Evolutionary conservation across 2,888 invertebrate genomes (phyloP).

Genomic region (Pyralis farinalis): DNA sequence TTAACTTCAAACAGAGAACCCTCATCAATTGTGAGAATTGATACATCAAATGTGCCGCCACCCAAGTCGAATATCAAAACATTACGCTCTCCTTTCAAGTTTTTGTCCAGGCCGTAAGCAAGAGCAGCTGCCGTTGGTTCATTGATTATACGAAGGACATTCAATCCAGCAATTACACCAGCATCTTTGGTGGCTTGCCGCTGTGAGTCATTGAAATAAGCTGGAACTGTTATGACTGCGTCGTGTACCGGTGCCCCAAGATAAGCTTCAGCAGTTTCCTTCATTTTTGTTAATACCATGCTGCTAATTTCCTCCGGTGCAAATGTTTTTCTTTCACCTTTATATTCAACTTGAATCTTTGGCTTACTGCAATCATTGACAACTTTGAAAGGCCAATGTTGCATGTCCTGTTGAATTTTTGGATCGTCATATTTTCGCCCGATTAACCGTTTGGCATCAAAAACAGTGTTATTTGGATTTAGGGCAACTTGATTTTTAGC

Average conservation of each 20-base stretch:
- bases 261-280: slow-evolving; percentile 87
- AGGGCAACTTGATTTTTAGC: slow-evolving; percentile 92
- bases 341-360: slow-evolving; percentile 85
- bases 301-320: slow-evolving; percentile 87
- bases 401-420: slow-evolving; percentile 89
- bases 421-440: slow-evolving; percentile 89
- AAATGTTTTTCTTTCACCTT: slow-evolving; percentile 83
- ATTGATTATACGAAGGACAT: slow-evolving; percentile 91
- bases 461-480: slow-evolving; percentile 88
- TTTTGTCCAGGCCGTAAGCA: slow-evolving; percentile 86
- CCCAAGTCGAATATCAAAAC: slow-evolving; percentile 85
- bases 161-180: slow-evolving; percentile 87
- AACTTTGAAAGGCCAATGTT: slow-evolving; percentile 92
- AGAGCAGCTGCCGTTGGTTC: slow-evolving; percentile 90
- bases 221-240: slow-evolving; percentile 90
- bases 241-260: slow-evolving; percentile 84
- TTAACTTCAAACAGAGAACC: slow-evolving; percentile 88
- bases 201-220: slow-evolving; percentile 89
- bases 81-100: slow-evolving; percentile 83
- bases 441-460: slow-evolving; percentile 88
- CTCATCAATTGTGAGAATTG: slow-evolving; percentile 90
- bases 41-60: slow-evolving; percentile 89
- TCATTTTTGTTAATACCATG: slow-evolving; percentile 80
- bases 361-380: slow-evolving; percentile 84
- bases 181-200: slow-evolving; percentile 91